Evolutionary conservation across 2,888 invertebrate species (phyloP), one percentile per base, ranked within the genome.

Genomic region (Stenurella melanura): DNA sequence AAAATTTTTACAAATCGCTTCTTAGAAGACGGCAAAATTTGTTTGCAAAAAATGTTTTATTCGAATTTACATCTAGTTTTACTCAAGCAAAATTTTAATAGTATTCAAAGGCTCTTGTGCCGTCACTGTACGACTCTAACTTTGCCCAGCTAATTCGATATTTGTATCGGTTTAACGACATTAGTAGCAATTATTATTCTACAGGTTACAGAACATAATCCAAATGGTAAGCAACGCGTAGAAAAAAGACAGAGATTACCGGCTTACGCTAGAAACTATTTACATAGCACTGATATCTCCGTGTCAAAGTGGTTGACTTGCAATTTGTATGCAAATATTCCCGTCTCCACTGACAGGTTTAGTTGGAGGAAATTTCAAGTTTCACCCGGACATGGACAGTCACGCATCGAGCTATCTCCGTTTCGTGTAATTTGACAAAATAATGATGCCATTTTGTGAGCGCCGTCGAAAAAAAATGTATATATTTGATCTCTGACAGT

Each of bases 301-400:
- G 38, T 61, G 72, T 57, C 72, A 54, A 30, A 58, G 63, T 30
- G 63, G 72, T 73, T 18, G 63, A 73, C 63, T 73, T 73, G 72
- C 72, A 73, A 73, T 73, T 73, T 73, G 72, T 64, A 73, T 73
- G 72, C 72, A 73, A 73, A 73, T 73, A 73, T 63, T 21, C 56
- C 30, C 63, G 63, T 63, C 67, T 21, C 26, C 30, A n/a, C 67
- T 56, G 67, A 50, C 61, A 63, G 61, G 34, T 63, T 56, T 67
- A 50, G 67, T 26, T 19, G 67, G 67, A 63, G 61, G 67, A 67
- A 67, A 67, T 67, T 67, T 56, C 67, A 26, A 67, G 56, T 34
- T 34, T n/a, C 61, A 17, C 26, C 30, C 34, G n/a, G n/a, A n/a
- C n/a, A n/a, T n/a, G n/a, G n/a, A n/a, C n/a, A 63, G 30, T 63